Conservation (phyloP, 2,888 invertebrate genomes). For the Prosapia bicincta region DNA sequence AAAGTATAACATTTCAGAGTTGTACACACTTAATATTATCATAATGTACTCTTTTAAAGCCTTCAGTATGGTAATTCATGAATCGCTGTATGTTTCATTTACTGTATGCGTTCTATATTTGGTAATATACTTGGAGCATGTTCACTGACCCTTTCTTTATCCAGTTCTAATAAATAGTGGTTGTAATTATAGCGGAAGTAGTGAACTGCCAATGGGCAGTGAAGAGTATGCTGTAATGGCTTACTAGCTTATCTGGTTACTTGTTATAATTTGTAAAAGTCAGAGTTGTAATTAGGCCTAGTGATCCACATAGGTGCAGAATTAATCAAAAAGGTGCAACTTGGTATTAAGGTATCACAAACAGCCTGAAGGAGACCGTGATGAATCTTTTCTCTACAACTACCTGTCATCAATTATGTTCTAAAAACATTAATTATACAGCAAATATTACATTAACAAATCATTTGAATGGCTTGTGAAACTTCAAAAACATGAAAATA, state of each 20-base stretch:
- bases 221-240: background rate
- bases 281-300: background rate
- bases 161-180: background rate
- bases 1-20: no score
- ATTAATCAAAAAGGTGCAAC: background rate
- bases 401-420: background rate
- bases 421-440: background rate
- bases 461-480: background rate
- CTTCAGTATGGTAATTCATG: no score
- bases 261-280: background rate
- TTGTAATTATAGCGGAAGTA: background rate
- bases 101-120: background rate
- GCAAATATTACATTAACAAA: background rate
- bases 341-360: background rate
- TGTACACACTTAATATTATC: no score
- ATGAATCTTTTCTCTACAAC: background rate
- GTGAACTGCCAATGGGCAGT: background rate
- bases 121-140: background rate
- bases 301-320: background rate
- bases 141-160: background rate
- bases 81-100: no score
- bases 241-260: background rate
- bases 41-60: no score
- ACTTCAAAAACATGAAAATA: no score
- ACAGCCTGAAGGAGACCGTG: background rate